Base-by-base conservation (phyloP, 2,113 vertebrate species). In the Aramus guarauna region DNA sequence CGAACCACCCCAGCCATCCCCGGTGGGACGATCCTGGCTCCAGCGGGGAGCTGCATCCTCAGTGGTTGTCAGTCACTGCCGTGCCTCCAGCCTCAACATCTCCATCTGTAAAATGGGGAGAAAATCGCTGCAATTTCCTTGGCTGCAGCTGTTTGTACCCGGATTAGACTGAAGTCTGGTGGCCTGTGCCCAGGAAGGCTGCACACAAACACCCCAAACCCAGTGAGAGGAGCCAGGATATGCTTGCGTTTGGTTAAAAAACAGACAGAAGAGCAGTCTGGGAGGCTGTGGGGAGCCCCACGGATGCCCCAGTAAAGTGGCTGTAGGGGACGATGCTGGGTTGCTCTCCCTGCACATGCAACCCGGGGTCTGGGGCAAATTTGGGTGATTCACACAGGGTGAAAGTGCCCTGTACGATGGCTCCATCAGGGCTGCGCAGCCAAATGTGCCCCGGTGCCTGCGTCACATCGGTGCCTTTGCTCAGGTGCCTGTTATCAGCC, bases 1-100 rank as follows among this genome's bases (percentile, higher is more conserved):
- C 2, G 11, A 86, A 56, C 27, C 37, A 2, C 18, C 3, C 2
- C 48, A 39, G 41, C 24, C 27, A 39, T 5, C 23, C 39, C 0
- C 0, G 26, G 32, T 0, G 0, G 32, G 0, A 14, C 0, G 2
- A 58, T 45, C 59, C 78, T 2, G 2, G 60, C 64, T 91, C 80
- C 75, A 36, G 47, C 1, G 0, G 0, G 41, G 75, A 88, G 29
- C n/a, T 83, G 43, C 26, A 39, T n/a, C 62, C 72, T 76, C 62
- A 9, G 53, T 5, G 34, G 8, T 1, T 66, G 4, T 14, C 2
- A n/a, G 6, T 9, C 71, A 8, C 29, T 27, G 53, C 58, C 0
- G 0, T 7, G 60, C 5, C 2, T 22, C 56, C 12, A 1, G 34
- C 41, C 74, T 79, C n/a, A 1, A 16, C 45, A 52, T 69, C 34